These are phyloP conservation scores for Drosophila setifemur DNA, from an alignment of 1,140 invertebrate genomes.

Conservation along the genomic window DNA sequence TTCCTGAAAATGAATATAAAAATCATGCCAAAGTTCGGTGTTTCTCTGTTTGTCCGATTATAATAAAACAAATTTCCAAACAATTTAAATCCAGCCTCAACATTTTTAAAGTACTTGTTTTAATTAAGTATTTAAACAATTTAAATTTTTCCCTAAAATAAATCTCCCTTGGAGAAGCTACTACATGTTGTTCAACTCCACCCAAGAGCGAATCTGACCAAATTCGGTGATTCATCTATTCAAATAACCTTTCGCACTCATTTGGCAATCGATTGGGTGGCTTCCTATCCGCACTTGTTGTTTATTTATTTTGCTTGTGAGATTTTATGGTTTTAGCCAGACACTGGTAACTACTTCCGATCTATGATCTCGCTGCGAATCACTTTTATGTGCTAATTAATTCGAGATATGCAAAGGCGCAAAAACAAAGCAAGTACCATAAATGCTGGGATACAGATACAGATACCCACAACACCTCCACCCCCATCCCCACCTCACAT, in stretches of 20 bases:
- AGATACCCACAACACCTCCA: too few species aligned
- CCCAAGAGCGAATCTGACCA: neutral
- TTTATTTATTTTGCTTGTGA: slow-evolving; percentile 4
- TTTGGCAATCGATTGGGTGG: slow-evolving; percentile 14
- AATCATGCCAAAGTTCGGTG: neutral
- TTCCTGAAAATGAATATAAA: too few species aligned
- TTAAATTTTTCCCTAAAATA: neutral
- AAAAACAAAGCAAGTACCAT: slow-evolving; percentile 36
- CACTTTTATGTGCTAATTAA: slow-evolving; percentile 48
- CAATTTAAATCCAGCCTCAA: too few species aligned
- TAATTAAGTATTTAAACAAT: too few species aligned
- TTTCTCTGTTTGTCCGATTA: too few species aligned
- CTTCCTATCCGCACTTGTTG: neutral
- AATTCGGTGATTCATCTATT: slow-evolving; percentile 7
- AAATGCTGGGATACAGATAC: slow-evolving; percentile 2
- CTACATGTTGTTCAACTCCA: neutral
- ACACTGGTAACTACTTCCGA: neutral
- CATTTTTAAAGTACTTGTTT: too few species aligned
- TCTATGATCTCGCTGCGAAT: neutral
- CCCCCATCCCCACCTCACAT: neutral
- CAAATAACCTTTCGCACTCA: slow-evolving; percentile 9
- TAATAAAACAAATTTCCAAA: too few species aligned
- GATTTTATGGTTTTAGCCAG: neutral
- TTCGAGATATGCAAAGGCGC: slow-evolving; percentile 52
- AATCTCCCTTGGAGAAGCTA: neutral